Conservation (phyloP, 2,113 vertebrate genomes). For the Eonycteris spelaea region DNA sequence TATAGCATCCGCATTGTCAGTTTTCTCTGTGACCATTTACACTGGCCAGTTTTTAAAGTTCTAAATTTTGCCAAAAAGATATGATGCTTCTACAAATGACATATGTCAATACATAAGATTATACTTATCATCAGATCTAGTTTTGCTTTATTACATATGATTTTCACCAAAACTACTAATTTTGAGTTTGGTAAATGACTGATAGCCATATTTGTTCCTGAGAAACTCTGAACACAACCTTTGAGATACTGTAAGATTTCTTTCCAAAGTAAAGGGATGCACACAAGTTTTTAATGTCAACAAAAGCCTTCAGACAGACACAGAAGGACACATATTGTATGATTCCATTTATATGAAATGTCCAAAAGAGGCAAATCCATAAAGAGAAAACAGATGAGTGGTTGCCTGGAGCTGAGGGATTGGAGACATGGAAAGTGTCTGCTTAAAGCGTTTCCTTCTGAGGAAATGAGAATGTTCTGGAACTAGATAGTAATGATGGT, state of each 20-base stretch:
- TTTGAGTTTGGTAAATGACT: not conserved
- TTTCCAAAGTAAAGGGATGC: not conserved
- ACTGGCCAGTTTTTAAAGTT: not conserved
- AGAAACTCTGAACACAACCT: not conserved
- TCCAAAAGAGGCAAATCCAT: not conserved
- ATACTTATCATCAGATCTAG: not conserved
- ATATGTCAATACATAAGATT: no score
- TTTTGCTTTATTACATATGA: not conserved
- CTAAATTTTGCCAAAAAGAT: not conserved
- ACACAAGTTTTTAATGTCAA: not conserved
- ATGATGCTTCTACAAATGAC: not conserved
- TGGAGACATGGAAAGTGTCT: not conserved
- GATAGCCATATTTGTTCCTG: not conserved
- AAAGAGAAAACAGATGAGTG: not conserved
- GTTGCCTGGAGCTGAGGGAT: not conserved
- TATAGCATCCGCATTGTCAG: not conserved
- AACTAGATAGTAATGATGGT: not conserved
- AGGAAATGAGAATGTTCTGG: not conserved
- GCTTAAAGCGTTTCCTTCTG: not conserved
- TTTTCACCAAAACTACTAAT: not conserved
- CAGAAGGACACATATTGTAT: not conserved
- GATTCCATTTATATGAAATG: not conserved
- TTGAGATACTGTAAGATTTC: not conserved
- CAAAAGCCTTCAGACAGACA: not conserved
- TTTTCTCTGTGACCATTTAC: not conserved